Evolutionary conservation across 2,888 invertebrate species (phyloP), one percentile per base, ranked within the genome.

Genomic region (Hermaeophaga mercurialis): DNA sequence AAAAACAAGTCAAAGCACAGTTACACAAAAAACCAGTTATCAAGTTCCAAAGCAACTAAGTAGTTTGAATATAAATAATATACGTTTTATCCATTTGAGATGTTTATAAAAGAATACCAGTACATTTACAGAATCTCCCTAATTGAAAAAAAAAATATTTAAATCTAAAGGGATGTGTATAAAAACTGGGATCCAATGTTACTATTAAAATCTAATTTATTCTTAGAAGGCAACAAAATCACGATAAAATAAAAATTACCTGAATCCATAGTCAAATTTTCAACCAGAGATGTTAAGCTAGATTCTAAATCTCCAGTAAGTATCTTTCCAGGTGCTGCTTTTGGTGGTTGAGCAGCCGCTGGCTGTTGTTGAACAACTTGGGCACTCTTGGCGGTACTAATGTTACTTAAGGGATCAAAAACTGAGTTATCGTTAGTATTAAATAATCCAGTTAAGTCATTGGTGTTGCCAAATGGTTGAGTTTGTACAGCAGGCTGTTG

Each of bases 281-380:
- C 94, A 61, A 95, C 96, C 68, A 97, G 82, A 64, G 91, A 91
- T 59, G 95, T 94, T 61, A 97, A 86, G 67, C 95, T 96, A 66
- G 93, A 91, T 77, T 97, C 96, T 76, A 97, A 81, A 79, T 96
- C 96, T 47, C 94, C 94, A 11, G 94, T 93, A 59, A 96, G 83
- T 54, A 96, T 88, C 69, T 82, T 82, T 5, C 73, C 66, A 14
- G 76, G 77, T 52, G 73, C 75, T 19, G 74, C 68, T 15, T 74
- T 74, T 39, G 70, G 66, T 19, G 68, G 70, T 5, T 73, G 73
- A 34, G 66, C 63, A 18, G 67, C 65, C 15, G 71, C 70, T 3
- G 61, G 64, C 22, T 63, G 66, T 15, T 68, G 83, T 18, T 53
- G 53, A 15, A 50, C 26, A 11, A 44, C 44, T 12, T 43, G 38